phyloP scores from a whole-genome alignment of 2,888 invertebrate species.

The Ectropis crepuscularia region DNA sequence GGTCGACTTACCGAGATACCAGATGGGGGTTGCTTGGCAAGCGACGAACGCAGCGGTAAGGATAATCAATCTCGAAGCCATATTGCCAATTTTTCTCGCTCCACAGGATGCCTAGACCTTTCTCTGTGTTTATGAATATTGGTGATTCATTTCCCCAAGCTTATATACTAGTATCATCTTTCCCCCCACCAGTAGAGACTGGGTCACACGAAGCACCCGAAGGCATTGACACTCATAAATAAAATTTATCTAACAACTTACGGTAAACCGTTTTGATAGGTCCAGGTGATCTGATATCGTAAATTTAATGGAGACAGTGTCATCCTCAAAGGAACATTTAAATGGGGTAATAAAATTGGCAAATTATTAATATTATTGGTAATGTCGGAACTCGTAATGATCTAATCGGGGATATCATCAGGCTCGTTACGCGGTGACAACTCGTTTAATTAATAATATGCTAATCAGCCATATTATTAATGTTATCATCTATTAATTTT shows the following conservation, averaged over 20 bases:
- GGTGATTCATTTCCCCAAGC: conserved; percentile 69
- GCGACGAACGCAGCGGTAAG: conserved; percentile 57
- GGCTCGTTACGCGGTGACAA: neutral
- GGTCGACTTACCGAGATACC: conserved; percentile 56
- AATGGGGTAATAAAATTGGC: conserved; percentile 47
- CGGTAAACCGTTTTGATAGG: conserved; percentile 68
- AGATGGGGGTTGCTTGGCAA: conserved; percentile 64
- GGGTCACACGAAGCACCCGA: conserved; percentile 63
- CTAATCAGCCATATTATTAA: conserved; percentile 12
- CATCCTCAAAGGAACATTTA: conserved; percentile 49
- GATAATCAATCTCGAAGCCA: conserved; percentile 66
- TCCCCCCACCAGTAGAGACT: conserved; percentile 68
- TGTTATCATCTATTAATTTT: neutral
- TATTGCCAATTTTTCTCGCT: conserved; percentile 48
- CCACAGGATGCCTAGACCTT: conserved; percentile 60
- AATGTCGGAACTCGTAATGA: conserved; percentile 22
- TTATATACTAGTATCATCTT: conserved; percentile 72
- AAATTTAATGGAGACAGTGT: conserved; percentile 53
- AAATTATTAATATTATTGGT: conserved; percentile 10
- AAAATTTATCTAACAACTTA: conserved; percentile 66
- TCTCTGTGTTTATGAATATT: conserved; percentile 68
- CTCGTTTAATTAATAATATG: conserved; percentile 11
- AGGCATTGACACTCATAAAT: conserved; percentile 73
- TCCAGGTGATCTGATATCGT: conserved; percentile 61
- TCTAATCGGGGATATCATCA: conserved; percentile 14